Evolutionary conservation across 92 coral and sea anemone species (phyloP).

Genomic region (Actinernus sp.): DNA sequence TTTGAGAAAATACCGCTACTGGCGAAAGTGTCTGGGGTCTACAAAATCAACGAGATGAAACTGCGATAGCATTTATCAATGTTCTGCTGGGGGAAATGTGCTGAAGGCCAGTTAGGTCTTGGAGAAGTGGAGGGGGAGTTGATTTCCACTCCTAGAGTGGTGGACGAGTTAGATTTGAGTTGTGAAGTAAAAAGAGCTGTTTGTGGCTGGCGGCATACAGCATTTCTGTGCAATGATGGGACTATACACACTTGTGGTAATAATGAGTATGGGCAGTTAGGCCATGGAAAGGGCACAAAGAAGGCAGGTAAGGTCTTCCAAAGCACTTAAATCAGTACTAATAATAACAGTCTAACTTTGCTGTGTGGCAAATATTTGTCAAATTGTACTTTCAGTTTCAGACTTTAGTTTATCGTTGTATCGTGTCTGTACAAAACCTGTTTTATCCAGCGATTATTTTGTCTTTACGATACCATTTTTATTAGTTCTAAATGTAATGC

Average conservation of each 20-base stretch:
- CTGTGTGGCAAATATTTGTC: background rate
- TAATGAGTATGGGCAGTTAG: constrained; percentile 93
- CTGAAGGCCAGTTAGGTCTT: constrained; percentile 82
- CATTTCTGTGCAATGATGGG: constrained; percentile 78
- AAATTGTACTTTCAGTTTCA: too few species aligned
- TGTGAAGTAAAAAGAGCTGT: constrained; percentile 43
- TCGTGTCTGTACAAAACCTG: too few species aligned
- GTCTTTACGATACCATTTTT: too few species aligned
- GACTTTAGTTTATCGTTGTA: too few species aligned
- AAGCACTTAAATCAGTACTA: background rate
- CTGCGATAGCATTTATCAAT: constrained; percentile 19
- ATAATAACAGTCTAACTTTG: background rate
- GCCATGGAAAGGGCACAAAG: constrained; percentile 63
- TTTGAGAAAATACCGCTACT: too few species aligned
- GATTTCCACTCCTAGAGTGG: constrained; percentile 56
- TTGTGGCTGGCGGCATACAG: constrained; percentile 95
- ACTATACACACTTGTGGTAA: constrained; percentile 90
- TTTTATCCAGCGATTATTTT: too few species aligned
- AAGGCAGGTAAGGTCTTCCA: constrained; percentile 61
- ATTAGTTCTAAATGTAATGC: too few species aligned
- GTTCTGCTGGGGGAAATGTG: constrained; percentile 89
- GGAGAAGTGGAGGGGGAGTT: constrained; percentile 71
- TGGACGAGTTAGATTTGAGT: constrained; percentile 20
- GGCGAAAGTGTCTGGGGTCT: too few species aligned
- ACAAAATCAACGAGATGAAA: too few species aligned